Conservation (phyloP, 1,140 invertebrate genomes). For the Caenorhabditis brenneri region DNA sequence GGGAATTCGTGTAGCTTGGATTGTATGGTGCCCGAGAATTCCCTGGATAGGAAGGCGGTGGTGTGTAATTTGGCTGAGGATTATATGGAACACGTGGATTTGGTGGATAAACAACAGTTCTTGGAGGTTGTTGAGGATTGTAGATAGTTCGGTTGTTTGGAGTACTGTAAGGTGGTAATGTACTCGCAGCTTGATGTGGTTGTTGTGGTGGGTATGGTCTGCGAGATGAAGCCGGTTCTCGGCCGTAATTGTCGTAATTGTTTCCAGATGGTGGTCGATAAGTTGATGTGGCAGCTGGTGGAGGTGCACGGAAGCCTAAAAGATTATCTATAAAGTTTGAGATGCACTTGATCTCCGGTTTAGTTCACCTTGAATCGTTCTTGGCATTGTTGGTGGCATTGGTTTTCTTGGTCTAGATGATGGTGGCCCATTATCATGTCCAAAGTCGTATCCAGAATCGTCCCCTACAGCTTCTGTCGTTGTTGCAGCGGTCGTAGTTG, state of each 20-base stretch:
- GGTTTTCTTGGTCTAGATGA: constrained; percentile 26
- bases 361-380: constrained; percentile 18
- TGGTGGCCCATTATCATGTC: constrained; percentile 15
- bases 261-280: background rate
- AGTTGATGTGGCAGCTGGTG: constrained; percentile 9
- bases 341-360: background rate
- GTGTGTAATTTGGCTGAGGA: background rate
- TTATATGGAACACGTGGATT: background rate
- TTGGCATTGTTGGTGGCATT: background rate
- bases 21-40: background rate
- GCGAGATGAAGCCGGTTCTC: constrained; percentile 1
- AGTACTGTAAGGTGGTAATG: background rate
- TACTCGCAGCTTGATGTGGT: background rate
- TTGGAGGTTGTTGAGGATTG: background rate
- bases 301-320: constrained; percentile 20
- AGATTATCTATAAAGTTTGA: background rate
- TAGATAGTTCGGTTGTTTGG: constrained; percentile 15
- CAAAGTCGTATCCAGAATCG: constrained; percentile 7
- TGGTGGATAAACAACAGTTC: background rate
- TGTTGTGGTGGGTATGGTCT: constrained; percentile 7
- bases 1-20: background rate
- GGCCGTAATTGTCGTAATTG: background rate
- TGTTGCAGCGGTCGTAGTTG: background rate
- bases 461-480: background rate
- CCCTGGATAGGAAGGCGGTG: background rate